phyloP scores from a whole-genome alignment of 2,113 vertebrate species.

The Mustela lutreola region DNA sequence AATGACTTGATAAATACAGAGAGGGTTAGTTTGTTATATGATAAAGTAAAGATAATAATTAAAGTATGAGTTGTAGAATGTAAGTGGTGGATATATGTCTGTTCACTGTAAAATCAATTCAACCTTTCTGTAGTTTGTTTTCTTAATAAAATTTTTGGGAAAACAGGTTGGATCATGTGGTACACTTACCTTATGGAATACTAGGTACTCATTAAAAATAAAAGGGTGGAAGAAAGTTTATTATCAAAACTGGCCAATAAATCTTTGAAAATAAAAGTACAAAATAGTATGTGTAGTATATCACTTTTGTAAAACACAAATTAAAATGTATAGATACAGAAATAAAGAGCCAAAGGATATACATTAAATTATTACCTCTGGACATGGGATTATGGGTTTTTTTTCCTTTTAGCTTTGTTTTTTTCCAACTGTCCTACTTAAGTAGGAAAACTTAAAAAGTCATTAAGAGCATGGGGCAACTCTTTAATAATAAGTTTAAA shows the following conservation, averaged over 20 bases:
- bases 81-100: background rate
- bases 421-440: conserved; percentile 35
- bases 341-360: conserved; percentile 9
- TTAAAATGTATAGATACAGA: background rate
- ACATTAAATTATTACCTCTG: background rate
- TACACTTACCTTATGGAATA: background rate
- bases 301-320: conserved; percentile 47
- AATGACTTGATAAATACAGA: background rate
- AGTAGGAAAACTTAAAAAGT: background rate
- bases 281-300: background rate
- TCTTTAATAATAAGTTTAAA: conserved; percentile 6
- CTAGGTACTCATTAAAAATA: background rate
- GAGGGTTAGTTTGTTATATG: background rate
- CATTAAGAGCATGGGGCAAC: background rate
- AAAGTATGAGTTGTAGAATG: background rate
- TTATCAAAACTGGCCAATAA: background rate
- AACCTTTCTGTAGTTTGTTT: conserved; percentile 26
- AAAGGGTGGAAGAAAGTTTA: background rate
- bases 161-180: background rate
- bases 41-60: background rate
- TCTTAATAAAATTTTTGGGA: conserved; percentile 20
- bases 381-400: background rate
- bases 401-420: background rate
- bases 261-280: background rate
- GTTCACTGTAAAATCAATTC: background rate